These are phyloP conservation scores for Stegostoma tigrinum DNA, from an alignment of 2,113 vertebrate species.

Conservation along the genomic window DNA sequence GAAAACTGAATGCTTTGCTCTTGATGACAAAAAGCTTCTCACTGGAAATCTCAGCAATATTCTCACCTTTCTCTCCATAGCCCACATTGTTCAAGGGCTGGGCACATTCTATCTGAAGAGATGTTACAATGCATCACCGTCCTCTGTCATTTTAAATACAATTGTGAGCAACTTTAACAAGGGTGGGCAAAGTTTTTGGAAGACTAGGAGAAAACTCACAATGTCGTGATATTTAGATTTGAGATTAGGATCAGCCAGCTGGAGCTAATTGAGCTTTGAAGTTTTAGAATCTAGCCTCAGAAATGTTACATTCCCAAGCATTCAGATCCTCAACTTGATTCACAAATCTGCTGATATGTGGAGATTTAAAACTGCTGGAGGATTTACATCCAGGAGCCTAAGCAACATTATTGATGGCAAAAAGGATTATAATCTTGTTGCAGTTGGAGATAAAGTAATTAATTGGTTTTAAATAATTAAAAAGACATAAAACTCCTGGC, in stretches of 20 bases:
- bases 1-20: too few species aligned
- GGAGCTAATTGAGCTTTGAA: not conserved
- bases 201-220: not conserved
- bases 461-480: slow-evolving; percentile 31
- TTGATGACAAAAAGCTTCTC: too few species aligned
- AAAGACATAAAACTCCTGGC: not conserved
- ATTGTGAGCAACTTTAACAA: not conserved
- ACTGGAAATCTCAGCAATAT: too few species aligned
- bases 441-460: slow-evolving; percentile 11
- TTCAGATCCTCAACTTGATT: not conserved
- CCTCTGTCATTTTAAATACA: not conserved
- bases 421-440: not conserved
- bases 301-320: not conserved
- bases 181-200: not conserved
- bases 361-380: not conserved
- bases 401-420: not conserved
- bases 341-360: not conserved
- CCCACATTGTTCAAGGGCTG: too few species aligned
- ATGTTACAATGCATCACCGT: not conserved
- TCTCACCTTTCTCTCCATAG: too few species aligned
- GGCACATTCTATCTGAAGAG: too few species aligned
- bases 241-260: not conserved
- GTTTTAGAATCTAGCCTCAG: not conserved
- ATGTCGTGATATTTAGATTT: not conserved
- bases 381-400: not conserved